Conservation (phyloP, 2,797 vertebrate species). For the Schizopygopsis pylzovi region DNA sequence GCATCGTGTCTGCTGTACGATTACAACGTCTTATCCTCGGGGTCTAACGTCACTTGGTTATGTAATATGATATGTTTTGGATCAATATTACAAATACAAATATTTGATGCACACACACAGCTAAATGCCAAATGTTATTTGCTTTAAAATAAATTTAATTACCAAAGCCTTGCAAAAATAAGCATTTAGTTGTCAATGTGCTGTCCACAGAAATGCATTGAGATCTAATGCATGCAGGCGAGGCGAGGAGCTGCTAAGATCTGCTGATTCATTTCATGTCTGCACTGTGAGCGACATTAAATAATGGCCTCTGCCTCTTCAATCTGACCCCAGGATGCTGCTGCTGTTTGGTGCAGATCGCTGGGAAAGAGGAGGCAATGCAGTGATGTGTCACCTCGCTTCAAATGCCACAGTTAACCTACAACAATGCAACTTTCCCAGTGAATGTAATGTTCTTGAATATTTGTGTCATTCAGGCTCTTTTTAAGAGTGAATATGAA, state of each 20-base stretch:
- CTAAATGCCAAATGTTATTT: not conserved
- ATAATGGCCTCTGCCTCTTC: constrained; percentile 19
- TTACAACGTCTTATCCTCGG: not conserved
- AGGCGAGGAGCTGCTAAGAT: not conserved
- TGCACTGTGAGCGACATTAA: constrained; percentile 33
- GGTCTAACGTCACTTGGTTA: constrained; percentile 14
- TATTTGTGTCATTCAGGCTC: not conserved
- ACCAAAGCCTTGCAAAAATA: not conserved
- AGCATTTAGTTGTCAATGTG: not conserved
- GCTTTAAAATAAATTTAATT: not conserved
- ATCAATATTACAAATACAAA: not conserved
- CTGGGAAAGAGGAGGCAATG: constrained; percentile 17
- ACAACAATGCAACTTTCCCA: not conserved
- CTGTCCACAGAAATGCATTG: constrained; percentile 16
- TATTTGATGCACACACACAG: not conserved
- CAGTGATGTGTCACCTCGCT: constrained; percentile 30
- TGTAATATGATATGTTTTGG: not conserved
- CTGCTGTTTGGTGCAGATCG: not conserved
- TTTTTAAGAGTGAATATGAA: not conserved
- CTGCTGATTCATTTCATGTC: constrained; percentile 49
- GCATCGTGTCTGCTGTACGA: not conserved
- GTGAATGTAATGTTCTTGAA: not conserved
- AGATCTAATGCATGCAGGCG: constrained; percentile 13
- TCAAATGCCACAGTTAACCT: not conserved
- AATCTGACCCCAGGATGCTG: not conserved